phyloP scores from a whole-genome alignment of 1,140 invertebrate species.

The Pentalonia nigronervosa region DNA sequence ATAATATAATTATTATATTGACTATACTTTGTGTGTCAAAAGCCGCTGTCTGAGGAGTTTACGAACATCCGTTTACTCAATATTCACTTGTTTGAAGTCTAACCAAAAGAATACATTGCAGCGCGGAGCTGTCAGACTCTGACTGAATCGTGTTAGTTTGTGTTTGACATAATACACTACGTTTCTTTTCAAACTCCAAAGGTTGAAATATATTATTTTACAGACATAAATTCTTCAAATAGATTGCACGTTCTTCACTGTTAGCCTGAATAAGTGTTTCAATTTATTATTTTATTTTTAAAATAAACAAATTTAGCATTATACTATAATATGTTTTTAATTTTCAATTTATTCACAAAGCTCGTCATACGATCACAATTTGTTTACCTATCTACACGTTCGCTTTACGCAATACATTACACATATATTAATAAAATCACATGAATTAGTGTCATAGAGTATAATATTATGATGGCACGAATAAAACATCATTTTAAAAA shows the following conservation, averaged over 20 bases:
- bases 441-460: too few species aligned
- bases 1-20: neutral
- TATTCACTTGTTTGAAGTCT: neutral
- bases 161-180: neutral
- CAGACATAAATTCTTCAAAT: neutral
- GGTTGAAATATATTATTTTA: neutral
- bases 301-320: neutral
- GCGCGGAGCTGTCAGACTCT: neutral
- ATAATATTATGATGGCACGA: too few species aligned
- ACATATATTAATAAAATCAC: too few species aligned
- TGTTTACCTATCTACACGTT: too few species aligned
- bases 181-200: constrained; percentile 4
- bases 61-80: constrained; percentile 1
- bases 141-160: neutral
- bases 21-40: neutral
- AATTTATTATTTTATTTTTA: neutral
- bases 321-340: neutral
- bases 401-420: too few species aligned
- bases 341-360: neutral
- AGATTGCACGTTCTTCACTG: neutral
- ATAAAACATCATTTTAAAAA: too few species aligned
- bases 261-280: neutral
- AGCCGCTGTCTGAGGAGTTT: neutral
- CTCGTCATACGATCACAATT: neutral
- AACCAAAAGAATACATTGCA: neutral